Evolutionary conservation across 2,888 invertebrate species (phyloP).

Genomic region (Elysia crispata): DNA sequence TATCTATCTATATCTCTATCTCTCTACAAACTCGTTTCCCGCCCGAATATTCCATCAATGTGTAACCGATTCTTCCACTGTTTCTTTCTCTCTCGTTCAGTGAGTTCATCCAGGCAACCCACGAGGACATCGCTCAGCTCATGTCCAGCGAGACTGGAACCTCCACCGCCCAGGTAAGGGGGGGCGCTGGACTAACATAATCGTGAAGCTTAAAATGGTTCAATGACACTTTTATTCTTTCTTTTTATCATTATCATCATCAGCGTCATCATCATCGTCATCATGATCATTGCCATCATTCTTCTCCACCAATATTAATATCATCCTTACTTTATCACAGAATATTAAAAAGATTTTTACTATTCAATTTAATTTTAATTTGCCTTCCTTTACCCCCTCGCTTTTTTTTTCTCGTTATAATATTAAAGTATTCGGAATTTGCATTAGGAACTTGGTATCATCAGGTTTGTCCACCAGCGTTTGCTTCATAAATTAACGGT

Average conservation of each 20-base stretch:
- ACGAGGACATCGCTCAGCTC: constrained; percentile 67
- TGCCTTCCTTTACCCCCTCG: background rate
- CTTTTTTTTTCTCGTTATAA: background rate
- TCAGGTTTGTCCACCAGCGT: too few species aligned
- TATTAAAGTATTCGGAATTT: background rate
- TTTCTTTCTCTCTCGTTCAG: too few species aligned
- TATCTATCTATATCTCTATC: too few species aligned
- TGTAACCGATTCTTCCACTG: too few species aligned
- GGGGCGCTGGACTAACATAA: background rate
- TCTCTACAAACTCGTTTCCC: too few species aligned
- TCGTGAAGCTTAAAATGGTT: too few species aligned
- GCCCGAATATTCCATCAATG: too few species aligned
- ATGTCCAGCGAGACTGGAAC: constrained; percentile 60
- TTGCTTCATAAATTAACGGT: too few species aligned
- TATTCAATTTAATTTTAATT: background rate
- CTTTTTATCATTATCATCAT: background rate
- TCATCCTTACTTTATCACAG: constrained; percentile 1
- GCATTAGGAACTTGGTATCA: too few species aligned
- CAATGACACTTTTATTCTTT: background rate
- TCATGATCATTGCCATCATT: constrained; percentile 17
- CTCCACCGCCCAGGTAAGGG: constrained; percentile 66
- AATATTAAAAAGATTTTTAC: background rate
- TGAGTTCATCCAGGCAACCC: constrained; percentile 68
- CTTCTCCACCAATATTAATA: background rate
- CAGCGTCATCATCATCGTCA: background rate